Conservation (phyloP, 2,797 vertebrate species). For the Tauraco hartlaubi region DNA sequence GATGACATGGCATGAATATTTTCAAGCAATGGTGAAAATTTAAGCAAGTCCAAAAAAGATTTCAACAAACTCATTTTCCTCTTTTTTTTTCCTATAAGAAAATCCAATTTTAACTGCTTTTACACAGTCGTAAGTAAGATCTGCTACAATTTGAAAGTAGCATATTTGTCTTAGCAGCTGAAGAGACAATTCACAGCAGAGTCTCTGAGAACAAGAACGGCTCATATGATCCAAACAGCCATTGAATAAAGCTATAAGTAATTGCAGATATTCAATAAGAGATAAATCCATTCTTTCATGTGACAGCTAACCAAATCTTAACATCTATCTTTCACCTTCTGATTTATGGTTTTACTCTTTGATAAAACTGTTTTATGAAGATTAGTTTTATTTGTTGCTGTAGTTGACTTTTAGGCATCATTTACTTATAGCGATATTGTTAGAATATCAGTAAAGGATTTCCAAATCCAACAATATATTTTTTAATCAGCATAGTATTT, state of each 20-base stretch:
- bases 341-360: not conserved
- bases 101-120: not conserved
- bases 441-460: not conserved
- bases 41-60: not conserved
- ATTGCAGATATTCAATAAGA: not conserved
- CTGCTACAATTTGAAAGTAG: not conserved
- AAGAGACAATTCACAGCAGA: not conserved
- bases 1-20: not conserved
- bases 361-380: not conserved
- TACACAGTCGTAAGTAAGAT: not conserved
- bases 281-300: not conserved
- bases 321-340: not conserved
- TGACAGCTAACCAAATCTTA: not conserved
- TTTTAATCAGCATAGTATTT: not conserved
- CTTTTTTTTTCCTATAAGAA: not conserved
- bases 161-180: not conserved
- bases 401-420: not conserved
- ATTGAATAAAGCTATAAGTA: not conserved
- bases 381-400: not conserved
- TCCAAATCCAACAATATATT: not conserved
- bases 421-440: not conserved
- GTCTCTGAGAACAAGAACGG: not conserved
- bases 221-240: not conserved
- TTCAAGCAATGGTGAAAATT: not conserved
- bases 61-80: not conserved